A percentile compares a stretch with the other conserved stretches of the same genome.
Conservation (phyloP, 2,797 vertebrate genomes). For the Crossoptilon crossoptilon region DNA sequence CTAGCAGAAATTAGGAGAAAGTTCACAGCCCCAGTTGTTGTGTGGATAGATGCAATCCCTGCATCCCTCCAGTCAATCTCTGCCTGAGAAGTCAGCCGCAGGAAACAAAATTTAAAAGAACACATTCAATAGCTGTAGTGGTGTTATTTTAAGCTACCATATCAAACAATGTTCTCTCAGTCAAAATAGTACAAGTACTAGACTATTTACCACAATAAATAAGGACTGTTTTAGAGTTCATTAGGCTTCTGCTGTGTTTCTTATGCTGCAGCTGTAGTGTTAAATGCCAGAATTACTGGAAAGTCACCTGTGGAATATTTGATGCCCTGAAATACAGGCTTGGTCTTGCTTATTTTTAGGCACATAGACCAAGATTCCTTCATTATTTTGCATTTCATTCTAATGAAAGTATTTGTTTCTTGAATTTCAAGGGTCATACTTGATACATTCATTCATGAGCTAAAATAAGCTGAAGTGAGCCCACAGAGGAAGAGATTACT, state of each 20-base stretch:
- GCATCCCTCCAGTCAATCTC: background rate
- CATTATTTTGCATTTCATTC: conserved; percentile 31
- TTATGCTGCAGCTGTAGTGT: background rate
- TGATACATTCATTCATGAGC: conserved; percentile 11
- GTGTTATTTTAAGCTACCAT: conserved; percentile 14
- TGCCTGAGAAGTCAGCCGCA: background rate
- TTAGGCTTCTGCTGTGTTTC: background rate
- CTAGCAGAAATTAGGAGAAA: background rate
- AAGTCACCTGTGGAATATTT: conserved; percentile 48
- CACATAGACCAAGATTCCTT: background rate
- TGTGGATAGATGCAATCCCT: background rate
- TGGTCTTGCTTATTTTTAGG: conserved; percentile 44
- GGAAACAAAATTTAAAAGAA: background rate
- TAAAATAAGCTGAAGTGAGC: conserved; percentile 29
- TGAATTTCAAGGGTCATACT: conserved; percentile 31
- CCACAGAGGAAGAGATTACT: conserved; percentile 48
- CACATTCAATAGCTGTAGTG: background rate
- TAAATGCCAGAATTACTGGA: background rate
- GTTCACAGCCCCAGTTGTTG: background rate
- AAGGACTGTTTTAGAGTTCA: background rate
- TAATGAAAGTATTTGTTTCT: conserved; percentile 35
- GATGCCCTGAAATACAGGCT: background rate
- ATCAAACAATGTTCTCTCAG: background rate
- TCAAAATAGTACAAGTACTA: conserved; percentile 15
- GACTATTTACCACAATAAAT: background rate